phyloP scores from a whole-genome alignment of 2,113 vertebrate species.

The Hippocampus comes region DNA sequence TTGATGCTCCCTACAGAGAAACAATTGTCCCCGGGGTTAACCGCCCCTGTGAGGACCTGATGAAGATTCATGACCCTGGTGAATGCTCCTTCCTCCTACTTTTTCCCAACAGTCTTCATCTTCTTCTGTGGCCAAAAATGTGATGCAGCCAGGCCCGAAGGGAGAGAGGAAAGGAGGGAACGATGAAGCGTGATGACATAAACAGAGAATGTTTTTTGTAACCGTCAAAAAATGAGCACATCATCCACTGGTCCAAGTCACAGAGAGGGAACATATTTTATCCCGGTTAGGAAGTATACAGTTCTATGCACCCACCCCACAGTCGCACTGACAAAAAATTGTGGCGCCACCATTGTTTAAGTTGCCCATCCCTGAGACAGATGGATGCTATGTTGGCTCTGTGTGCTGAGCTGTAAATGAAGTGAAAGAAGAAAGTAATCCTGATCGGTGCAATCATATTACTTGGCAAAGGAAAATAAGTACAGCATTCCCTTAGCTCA shows the following conservation, averaged over 20 bases:
- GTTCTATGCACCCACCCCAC: too few species aligned
- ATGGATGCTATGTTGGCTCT: too few species aligned
- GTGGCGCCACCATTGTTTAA: too few species aligned
- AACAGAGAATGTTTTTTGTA: slow-evolving; percentile 17
- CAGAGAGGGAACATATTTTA: too few species aligned
- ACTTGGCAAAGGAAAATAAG: too few species aligned
- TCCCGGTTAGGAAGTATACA: too few species aligned
- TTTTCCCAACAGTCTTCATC: slow-evolving; percentile 51
- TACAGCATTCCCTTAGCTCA: too few species aligned
- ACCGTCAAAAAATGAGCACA: neutral
- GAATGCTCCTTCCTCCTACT: slow-evolving; percentile 25
- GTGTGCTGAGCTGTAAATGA: too few species aligned
- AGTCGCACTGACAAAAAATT: too few species aligned
- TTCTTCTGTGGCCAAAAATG: slow-evolving; percentile 21
- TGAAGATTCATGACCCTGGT: slow-evolving; percentile 86
- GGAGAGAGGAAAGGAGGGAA: slow-evolving; percentile 10
- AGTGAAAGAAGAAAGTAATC: too few species aligned
- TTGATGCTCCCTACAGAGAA: slow-evolving; percentile 87
- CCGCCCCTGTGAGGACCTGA: slow-evolving; percentile 94
- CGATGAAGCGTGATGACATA: neutral
- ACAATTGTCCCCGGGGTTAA: slow-evolving; percentile 92
- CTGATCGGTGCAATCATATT: too few species aligned
- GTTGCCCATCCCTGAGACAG: too few species aligned
- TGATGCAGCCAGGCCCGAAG: slow-evolving; percentile 23
- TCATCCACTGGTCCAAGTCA: neutral